Evolutionary conservation across 2,113 vertebrate genomes (phyloP), one percentile per base, ranked within the genome.

Genomic region (Numenius arquata): DNA sequence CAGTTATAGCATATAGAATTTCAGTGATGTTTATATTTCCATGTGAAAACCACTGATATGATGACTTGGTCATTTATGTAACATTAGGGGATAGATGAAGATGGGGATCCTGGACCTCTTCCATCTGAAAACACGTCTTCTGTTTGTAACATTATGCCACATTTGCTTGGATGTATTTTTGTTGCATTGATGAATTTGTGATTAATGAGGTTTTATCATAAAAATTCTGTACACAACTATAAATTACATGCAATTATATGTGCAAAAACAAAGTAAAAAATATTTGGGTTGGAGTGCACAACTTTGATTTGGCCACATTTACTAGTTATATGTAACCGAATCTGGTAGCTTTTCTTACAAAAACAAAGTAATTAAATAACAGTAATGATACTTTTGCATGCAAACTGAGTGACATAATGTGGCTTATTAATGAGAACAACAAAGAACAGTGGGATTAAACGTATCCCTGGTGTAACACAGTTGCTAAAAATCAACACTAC

Each of bases 161-260:
- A 1, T 94, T 96, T 96, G 62, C 93, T 89, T 53, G 74, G 71
- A 63, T 70, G 32, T 95, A 75, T 96, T 98, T 98, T 93, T 90
- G 74, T 90, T 96, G 89, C 97, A 96, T 96, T 97, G 89, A 97
- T 97, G 90, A 97, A 93, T 96, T 93, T 97, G 94, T 96, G 95
- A 98, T 96, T 95, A 97, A 97, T 91, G 91, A 93, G 80, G 55
- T 96, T 98, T 98, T 96, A 97, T 97, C 89, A 62, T 94, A 97
- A 97, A 94, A 98, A 94, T 94, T 94, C 79, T 93, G 96, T 97
- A 97, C 48, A 91, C 96, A 97, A 97, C 86, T 97, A 95, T 98
- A 98, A 98, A 98, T 98, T 97, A 97, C 88, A 96, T 96, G 79
- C 90, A 98, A 98, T 98, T 98, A 97, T 96, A 96, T 96, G 91